Evolutionary conservation across 1,140 invertebrate genomes (phyloP), one percentile per base, ranked within the genome.

Genomic region (Drosophila trapezifrons): DNA sequence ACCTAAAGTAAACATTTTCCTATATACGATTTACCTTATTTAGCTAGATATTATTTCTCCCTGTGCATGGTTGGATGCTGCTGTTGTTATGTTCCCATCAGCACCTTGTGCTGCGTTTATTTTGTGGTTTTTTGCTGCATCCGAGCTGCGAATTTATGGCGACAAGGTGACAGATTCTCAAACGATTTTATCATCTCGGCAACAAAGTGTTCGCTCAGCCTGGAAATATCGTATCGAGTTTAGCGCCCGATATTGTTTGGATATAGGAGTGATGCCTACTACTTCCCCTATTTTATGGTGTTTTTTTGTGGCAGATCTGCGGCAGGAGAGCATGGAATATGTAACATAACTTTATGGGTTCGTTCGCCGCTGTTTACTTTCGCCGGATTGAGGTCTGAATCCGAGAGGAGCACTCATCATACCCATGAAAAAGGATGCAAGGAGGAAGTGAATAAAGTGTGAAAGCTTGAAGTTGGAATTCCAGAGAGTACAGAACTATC

Each of bases 141-240:
- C 20, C 65, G 51, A 70, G 17, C 35, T 32, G 40, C 65, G 46
- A 83, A 89, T 87, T 87, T 87, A 87, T 87, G 45, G 76, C 67
- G 76, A 77, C 84, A 87, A 89, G 84, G 73, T 89, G 84, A 87
- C 84, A 87, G 84, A 89, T 87, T 83, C 84, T 87, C 84, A 78
- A 89, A 49, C 65, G 66, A 89, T 89, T 87, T 87, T 87, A 87
- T 87, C 76, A 83, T 82, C 83, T 87, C n/a, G 74, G 73, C 82
- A 85, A 85, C 82, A 85, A 76, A 76, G 82, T 86, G 51, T 62
- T 52, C 46, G 58, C 32, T 40, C 60, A 63, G 17, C 65, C 51
- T 80, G 77, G 32, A 46, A 55, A 74, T 78, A 57, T 38, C 18
- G 37, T 52, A 18, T 17, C 25, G 64, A 67, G 32, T 65, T 51